Percentiles rank a stretch among this genome's conserved stretches.
phyloP scores from a whole-genome alignment of 1,140 invertebrate species.

The Diachasmimorpha longicaudata region DNA sequence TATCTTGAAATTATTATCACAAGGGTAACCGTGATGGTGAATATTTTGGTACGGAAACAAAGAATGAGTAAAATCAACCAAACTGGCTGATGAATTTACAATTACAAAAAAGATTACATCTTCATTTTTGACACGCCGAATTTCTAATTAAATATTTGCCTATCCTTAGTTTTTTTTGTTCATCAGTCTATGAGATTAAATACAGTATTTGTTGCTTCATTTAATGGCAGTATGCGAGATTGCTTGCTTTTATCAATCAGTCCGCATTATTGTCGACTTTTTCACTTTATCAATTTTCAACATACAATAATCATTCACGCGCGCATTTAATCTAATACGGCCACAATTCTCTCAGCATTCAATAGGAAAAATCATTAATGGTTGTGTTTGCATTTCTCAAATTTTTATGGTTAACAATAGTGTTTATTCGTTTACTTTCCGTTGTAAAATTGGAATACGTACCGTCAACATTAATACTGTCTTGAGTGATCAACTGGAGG shows the following conservation, averaged over 20 bases:
- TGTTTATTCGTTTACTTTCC: neutral
- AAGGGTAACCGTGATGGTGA: neutral
- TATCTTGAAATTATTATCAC: neutral
- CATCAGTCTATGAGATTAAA: constrained; percentile 48
- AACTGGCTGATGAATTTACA: neutral
- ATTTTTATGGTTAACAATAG: neutral
- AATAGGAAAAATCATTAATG: neutral
- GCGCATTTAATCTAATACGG: neutral
- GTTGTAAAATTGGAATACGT: neutral
- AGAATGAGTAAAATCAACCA: neutral
- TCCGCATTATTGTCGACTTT: neutral
- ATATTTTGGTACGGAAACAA: neutral
- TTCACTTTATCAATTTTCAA: neutral
- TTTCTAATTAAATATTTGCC: constrained; percentile 38
- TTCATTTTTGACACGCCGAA: neutral
- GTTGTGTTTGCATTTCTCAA: neutral
- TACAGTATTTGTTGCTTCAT: constrained; percentile 29
- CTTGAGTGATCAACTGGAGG: neutral
- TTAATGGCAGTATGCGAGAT: constrained; percentile 36
- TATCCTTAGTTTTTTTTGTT: constrained; percentile 34
- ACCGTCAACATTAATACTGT: neutral
- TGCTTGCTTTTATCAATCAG: neutral
- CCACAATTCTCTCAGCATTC: neutral
- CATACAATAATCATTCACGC: neutral
- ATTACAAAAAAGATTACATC: neutral